phyloP scores from a whole-genome alignment of 2,113 vertebrate genomes.

The Lasiurus cinereus region DNA sequence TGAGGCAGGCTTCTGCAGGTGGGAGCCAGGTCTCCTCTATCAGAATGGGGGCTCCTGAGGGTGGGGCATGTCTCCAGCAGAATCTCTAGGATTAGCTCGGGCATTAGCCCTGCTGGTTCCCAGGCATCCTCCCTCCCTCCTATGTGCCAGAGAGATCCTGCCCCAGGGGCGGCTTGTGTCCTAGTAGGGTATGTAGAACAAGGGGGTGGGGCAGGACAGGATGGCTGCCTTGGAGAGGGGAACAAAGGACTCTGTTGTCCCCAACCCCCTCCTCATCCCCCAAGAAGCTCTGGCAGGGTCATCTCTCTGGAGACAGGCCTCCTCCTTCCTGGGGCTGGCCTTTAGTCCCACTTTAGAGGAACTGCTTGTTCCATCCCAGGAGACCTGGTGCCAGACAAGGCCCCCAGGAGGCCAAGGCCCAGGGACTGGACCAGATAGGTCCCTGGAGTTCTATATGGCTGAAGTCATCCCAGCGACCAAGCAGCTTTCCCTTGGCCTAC shows the following conservation, averaged over 20 bases:
- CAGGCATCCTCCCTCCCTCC: not conserved
- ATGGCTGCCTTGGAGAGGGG: conserved; percentile 64
- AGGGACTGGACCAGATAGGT: not conserved
- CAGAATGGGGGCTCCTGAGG: not conserved
- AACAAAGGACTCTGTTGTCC: conserved; percentile 78
- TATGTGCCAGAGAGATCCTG: not conserved
- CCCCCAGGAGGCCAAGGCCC: not conserved
- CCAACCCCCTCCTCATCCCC: not conserved
- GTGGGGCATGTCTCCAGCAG: not conserved
- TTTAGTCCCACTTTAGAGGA: conserved; percentile 70
- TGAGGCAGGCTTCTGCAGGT: not conserved
- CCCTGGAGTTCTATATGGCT: conserved; percentile 35
- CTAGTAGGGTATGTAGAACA: conserved; percentile 6
- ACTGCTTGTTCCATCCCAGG: conserved; percentile 78
- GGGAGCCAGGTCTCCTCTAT: not conserved
- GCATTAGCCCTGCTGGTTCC: not conserved
- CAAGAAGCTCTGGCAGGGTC: conserved; percentile 68
- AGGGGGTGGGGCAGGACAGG: not conserved
- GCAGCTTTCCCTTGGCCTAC: not conserved
- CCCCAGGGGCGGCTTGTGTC: conserved; percentile 17
- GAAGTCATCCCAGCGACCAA: not conserved
- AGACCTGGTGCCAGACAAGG: conserved; percentile 60
- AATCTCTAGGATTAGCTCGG: not conserved
- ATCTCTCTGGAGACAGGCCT: conserved; percentile 76
- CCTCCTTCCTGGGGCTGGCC: conserved; percentile 68